Conservation (phyloP, 2,888 invertebrate genomes). For the Anoplius nigerrimus region DNA sequence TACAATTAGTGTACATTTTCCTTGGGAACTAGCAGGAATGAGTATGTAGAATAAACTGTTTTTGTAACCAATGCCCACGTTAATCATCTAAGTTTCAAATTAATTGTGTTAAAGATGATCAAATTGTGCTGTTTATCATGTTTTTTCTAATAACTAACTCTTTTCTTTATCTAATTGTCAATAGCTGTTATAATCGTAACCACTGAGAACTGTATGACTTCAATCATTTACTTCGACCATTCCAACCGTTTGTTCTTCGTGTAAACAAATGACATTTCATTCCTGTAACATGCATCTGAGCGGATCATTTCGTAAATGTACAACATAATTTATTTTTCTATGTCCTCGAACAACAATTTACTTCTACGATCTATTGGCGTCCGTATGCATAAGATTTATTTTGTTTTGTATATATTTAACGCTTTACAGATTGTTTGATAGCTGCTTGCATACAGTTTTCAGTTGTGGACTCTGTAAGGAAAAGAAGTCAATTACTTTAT, state of each 20-base stretch:
- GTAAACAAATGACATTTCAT: too few species aligned
- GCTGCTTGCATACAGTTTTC: constrained; percentile 44
- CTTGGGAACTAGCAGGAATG: neutral
- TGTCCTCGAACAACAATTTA: too few species aligned
- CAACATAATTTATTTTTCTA: too few species aligned
- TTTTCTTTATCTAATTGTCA: neutral
- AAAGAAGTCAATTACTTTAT: constrained; percentile 7
- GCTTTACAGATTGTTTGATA: constrained; percentile 18
- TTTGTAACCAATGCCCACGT: constrained; percentile 18
- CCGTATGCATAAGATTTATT: too few species aligned
- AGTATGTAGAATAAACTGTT: constrained; percentile 11
- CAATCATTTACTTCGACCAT: too few species aligned
- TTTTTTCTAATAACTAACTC: neutral
- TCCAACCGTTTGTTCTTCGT: too few species aligned
- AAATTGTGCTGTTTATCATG: too few species aligned
- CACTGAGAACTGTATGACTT: too few species aligned
- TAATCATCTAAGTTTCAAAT: constrained; percentile 23
- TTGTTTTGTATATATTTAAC: constrained; percentile 5
- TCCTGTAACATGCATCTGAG: too few species aligned
- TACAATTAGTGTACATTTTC: constrained; percentile 18
- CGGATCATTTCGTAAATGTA: too few species aligned
- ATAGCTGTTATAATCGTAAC: too few species aligned
- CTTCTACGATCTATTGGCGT: too few species aligned
- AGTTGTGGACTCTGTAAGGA: constrained; percentile 43
- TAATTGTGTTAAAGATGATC: constrained; percentile 14